phyloP scores from a whole-genome alignment of 2,888 invertebrate species.

The Tridacna crocea region DNA sequence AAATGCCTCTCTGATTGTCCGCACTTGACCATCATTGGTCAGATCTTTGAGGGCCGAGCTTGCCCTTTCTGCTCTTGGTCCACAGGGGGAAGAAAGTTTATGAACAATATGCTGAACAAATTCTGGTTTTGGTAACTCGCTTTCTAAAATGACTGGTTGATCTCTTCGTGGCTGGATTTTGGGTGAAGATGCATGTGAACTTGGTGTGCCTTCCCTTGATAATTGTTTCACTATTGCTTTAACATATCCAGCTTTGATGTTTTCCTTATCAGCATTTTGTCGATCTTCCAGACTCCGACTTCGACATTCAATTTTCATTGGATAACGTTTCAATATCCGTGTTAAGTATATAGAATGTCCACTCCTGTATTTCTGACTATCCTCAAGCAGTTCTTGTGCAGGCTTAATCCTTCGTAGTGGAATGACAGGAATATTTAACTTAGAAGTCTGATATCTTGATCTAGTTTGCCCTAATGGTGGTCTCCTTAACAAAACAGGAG shows the following conservation, averaged over 20 bases:
- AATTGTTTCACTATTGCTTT: constrained; percentile 75
- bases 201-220: constrained; percentile 78
- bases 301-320: constrained; percentile 69
- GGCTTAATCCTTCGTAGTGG: constrained; percentile 78
- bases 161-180: constrained; percentile 35
- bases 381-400: constrained; percentile 80
- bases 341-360: constrained; percentile 76
- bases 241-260: constrained; percentile 75
- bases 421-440: constrained; percentile 62
- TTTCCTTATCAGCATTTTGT: constrained; percentile 64
- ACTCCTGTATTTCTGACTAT: constrained; percentile 78
- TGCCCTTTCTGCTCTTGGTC: constrained; percentile 60
- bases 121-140: constrained; percentile 74
- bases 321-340: constrained; percentile 76
- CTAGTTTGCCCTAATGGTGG: constrained; percentile 46
- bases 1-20: constrained; percentile 71
- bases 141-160: constrained; percentile 53
- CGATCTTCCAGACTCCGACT: constrained; percentile 66
- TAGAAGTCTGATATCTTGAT: constrained; percentile 55
- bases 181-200: constrained; percentile 69
- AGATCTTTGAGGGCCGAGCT: constrained; percentile 71
- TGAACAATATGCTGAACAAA: constrained; percentile 75
- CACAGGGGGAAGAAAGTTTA: constrained; percentile 74
- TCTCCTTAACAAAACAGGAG: constrained; percentile 55
- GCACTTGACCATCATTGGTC: constrained; percentile 77